Conservation (phyloP, 2,113 vertebrate species). For the Gallinago undulata region DNA sequence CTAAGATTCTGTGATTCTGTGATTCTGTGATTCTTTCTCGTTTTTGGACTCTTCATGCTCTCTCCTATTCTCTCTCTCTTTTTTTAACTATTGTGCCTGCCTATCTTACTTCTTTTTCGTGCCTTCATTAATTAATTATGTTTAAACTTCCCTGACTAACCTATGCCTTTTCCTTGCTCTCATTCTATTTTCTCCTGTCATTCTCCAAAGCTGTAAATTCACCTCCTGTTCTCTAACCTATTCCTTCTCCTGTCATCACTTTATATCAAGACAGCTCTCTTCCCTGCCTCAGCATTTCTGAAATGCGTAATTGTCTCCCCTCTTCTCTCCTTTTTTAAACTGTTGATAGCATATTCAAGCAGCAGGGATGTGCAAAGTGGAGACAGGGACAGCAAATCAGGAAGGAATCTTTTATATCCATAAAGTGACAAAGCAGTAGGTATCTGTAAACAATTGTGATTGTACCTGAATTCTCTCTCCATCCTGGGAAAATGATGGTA, state of each 20-base stretch:
- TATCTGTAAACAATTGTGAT: not conserved
- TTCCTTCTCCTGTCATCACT: not conserved
- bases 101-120: not conserved
- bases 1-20: too few relatives aligned
- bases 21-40: too few relatives aligned
- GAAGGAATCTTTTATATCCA: not conserved
- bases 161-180: not conserved
- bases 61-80: not conserved
- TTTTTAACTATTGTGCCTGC: not conserved
- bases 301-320: not conserved
- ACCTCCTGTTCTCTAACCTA: not conserved
- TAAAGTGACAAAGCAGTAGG: not conserved
- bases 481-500: not conserved
- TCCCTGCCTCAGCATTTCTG: not conserved
- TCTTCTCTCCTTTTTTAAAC: not conserved
- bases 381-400: not conserved
- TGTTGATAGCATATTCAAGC: not conserved
- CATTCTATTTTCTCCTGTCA: not conserved
- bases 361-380: not conserved
- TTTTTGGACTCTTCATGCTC: not conserved
- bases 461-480: not conserved
- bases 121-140: not conserved
- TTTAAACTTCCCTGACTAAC: not conserved
- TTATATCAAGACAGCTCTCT: slow-evolving; percentile 8
- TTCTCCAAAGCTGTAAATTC: slow-evolving; percentile 18